Evolutionary conservation across 2,888 invertebrate species (phyloP).

Genomic region (Neoaliturus tenellus): DNA sequence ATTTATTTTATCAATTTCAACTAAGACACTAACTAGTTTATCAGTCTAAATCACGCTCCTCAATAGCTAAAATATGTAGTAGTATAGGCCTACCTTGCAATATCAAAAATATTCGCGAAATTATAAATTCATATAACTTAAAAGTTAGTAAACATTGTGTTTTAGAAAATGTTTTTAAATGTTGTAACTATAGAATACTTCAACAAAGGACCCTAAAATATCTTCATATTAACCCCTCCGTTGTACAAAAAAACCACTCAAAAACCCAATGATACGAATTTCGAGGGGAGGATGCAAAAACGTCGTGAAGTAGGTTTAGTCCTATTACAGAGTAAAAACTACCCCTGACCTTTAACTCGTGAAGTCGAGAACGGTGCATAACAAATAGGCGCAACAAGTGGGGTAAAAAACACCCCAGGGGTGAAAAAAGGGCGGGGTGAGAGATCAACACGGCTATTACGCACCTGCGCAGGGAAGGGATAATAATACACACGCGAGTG

Average conservation of each 20-base stretch:
- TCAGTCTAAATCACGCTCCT: too few species aligned
- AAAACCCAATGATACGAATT: not conserved
- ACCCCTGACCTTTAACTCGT: slow-evolving; percentile 24
- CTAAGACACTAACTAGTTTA: too few species aligned
- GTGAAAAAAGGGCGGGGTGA: slow-evolving; percentile 45
- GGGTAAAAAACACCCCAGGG: slow-evolving; percentile 39
- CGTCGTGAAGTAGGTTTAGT: not conserved
- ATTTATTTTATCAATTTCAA: too few species aligned
- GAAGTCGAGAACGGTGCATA: slow-evolving; percentile 9
- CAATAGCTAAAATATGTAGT: too few species aligned
- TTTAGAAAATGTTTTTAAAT: too few species aligned
- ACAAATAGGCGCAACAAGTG: slow-evolving; percentile 37
- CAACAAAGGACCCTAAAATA: too few species aligned
- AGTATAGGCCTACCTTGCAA: too few species aligned
- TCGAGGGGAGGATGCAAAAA: not conserved
- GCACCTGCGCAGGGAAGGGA: slow-evolving; percentile 42
- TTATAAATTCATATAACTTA: too few species aligned
- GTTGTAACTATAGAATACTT: too few species aligned
- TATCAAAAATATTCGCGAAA: too few species aligned
- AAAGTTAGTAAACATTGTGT: too few species aligned
- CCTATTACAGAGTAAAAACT: not conserved
- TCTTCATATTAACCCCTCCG: too few species aligned
- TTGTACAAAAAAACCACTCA: not conserved
- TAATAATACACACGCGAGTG: slow-evolving; percentile 31
- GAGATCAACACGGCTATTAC: slow-evolving; percentile 28